Evolutionary conservation across 1,140 invertebrate species (phyloP).

Genomic region (Melipona quadrifasciata): DNA sequence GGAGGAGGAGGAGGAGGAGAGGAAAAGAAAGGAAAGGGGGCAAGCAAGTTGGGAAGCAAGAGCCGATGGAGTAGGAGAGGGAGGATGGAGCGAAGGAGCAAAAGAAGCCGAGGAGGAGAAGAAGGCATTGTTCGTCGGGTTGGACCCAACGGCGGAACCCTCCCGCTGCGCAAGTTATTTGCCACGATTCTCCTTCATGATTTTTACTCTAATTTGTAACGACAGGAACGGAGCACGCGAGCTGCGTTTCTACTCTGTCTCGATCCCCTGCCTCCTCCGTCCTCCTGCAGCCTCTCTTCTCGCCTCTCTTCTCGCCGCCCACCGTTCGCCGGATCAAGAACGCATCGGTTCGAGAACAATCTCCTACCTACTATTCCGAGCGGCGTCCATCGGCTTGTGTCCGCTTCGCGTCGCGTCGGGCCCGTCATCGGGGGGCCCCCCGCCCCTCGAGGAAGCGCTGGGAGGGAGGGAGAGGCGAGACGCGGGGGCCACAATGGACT

Average conservation of each 20-base stretch:
- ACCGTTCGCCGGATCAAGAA: conserved; percentile 16
- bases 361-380: conserved; percentile 34
- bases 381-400: conserved; percentile 19
- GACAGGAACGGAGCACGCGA: conserved; percentile 78
- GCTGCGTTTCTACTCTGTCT: conserved; percentile 68
- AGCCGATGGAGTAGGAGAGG: background rate
- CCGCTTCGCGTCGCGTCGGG: background rate
- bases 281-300: background rate
- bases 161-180: conserved; percentile 79
- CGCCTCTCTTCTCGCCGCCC: conserved; percentile 10
- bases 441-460: background rate
- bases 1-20: background rate
- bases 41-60: background rate
- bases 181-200: conserved; percentile 77
- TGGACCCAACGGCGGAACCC: conserved; percentile 58
- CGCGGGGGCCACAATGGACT: conserved; percentile 60
- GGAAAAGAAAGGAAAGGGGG: background rate
- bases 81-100: background rate
- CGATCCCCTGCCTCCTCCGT: conserved; percentile 38
- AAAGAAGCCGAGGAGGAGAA: conserved; percentile 28
- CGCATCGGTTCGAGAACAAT: conserved; percentile 51
- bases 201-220: conserved; percentile 80
- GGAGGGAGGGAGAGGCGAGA: too few relatives aligned
- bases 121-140: conserved; percentile 69
- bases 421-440: conserved; percentile 24